Evolutionary conservation across 1,140 invertebrate species (phyloP), one percentile per base, ranked within the genome.

Genomic region (Sarcophaga bullata): DNA sequence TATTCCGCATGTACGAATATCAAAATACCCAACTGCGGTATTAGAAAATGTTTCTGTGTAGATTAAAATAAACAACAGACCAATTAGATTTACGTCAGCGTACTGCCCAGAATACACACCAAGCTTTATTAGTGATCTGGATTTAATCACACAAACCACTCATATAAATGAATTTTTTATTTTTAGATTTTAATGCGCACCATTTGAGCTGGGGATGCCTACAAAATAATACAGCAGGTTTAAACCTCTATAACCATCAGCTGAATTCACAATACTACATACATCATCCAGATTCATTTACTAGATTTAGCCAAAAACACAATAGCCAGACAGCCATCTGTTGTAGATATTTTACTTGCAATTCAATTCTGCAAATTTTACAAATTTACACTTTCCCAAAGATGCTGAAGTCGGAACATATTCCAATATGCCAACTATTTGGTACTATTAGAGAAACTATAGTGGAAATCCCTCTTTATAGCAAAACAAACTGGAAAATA

Each of bases 31-130:
- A 13, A 80, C 76, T 19, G 15, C 13, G 11, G 13, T 11, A 17
- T 9, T 80, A 11, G 76, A 80, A 80, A 50, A 50, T n/a, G n/a
- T 80, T 80, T 80, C 52, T 4, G 15, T 54, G 8, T 54, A 6
- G 10, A 13, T 54, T 13, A 54, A 10, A 13, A 13, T 54, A 13
- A 54, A 54, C 10, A 54, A 15, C 10, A 54, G 52, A 54, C 52
- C 52, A 54, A 52, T 52, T 10, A 52, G 8, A 52, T 10, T 52
- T 10, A 52, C 50, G 13, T 52, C 50, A 10, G 50, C 50, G 13
- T 52, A 52, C 13, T 9, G 9, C 9, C 50, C 50, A 52, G 6
- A 54, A 54, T 54, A 13, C 15, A 13, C 52, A 13, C 10, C 10
- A 13, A 10, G 7, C 37, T 80, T 50, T 15, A 37, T 50, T n/a